Evolutionary conservation across 2,888 invertebrate species (phyloP), one percentile per base, ranked within the genome.

Genomic region (Drosophila trichaetosa): DNA sequence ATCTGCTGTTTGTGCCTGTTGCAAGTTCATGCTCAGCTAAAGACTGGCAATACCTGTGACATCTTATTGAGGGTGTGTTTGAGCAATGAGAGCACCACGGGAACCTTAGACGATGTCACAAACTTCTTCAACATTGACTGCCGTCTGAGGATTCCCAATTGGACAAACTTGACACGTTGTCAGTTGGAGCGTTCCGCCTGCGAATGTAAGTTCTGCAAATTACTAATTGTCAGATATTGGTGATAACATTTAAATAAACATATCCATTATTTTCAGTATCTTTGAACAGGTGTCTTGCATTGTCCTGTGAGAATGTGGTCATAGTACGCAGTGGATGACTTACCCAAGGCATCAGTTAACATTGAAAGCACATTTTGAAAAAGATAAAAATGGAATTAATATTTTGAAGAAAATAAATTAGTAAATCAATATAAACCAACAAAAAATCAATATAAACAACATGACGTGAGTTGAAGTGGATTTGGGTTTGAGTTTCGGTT

Each of bases 381-480:
- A 21, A 1, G 1, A 24, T 21, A n/a, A 24, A 16, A 48, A 49
- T 16, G 0, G 31, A 33, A 33, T 4, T 33, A 21, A 36, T 34
- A 33, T 33, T 56, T 40, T 42, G 34, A 13, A n/a, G 4, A 16
- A 51, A 16, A n/a, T 54, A 2, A 16, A 34, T 27, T 21, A 61
- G 60, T 60, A 56, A 59, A 49, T 42, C 10, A 29, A 49, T 16
- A 36, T 13, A 56, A 34, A 16, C 3, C 5, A 24, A 34, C 4
- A 33, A 33, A 33, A 33, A 33, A 33, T 4, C 33, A 33, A 10
- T 4, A 11, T 10, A 33, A 33, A 4, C 33, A 4, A 33, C 85
- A 85, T 80, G 79, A 80, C 79, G 73, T 79, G 77, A 68, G 70
- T 68, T 73, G 70, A 77, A 80, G 80, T 76, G 77, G 73, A 27